Conservation (phyloP, 2,888 invertebrate species). For the Oegoconia quadripuncta region DNA sequence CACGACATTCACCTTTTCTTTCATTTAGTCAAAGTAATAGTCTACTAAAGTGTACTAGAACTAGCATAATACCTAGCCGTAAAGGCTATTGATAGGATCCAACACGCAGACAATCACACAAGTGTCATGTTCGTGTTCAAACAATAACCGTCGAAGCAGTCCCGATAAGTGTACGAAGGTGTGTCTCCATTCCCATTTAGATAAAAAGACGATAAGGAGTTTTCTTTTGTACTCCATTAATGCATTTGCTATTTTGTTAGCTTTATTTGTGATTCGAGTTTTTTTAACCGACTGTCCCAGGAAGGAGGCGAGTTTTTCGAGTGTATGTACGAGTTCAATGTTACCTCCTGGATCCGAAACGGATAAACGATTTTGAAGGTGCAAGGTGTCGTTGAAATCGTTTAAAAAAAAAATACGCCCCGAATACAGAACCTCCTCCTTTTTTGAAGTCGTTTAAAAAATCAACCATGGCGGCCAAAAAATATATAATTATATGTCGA, state of each 20-base stretch:
- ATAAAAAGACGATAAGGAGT: constrained; percentile 11
- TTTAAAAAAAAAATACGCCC: too few species aligned
- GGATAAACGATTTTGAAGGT: too few species aligned
- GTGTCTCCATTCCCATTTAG: constrained; percentile 11
- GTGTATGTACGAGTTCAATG: background rate
- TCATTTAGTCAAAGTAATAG: too few species aligned
- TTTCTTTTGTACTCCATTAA: constrained; percentile 9
- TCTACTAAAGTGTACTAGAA: too few species aligned
- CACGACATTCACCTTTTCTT: too few species aligned
- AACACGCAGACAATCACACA: background rate
- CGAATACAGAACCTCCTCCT: too few species aligned
- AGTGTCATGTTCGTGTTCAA: background rate
- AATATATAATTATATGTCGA: too few species aligned
- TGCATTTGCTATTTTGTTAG: constrained; percentile 6
- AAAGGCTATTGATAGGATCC: background rate
- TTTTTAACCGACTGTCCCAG: background rate
- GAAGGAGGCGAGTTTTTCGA: background rate
- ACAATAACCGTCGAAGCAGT: constrained; percentile 1
- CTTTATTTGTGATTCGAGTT: background rate
- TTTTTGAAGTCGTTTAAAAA: too few species aligned
- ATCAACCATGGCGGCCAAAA: too few species aligned
- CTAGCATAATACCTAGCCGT: too few species aligned
- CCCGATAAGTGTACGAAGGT: constrained; percentile 6
- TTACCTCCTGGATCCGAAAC: background rate
- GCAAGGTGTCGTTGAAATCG: too few species aligned